Conservation (phyloP, 2,113 vertebrate genomes). For the Hystrix brachyura region DNA sequence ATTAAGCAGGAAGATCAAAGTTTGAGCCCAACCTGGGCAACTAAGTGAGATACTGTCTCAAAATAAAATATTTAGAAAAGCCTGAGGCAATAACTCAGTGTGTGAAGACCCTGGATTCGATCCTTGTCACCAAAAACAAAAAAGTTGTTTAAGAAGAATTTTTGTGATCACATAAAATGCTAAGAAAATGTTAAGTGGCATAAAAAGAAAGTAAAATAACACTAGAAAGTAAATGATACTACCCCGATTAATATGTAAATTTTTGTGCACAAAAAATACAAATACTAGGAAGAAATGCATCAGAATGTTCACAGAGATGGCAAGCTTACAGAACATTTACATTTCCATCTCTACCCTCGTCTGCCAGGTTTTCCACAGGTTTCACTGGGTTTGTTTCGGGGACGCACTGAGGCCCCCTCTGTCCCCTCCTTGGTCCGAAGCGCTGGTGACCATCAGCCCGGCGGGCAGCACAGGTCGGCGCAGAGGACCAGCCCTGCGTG, state of each 20-base stretch:
- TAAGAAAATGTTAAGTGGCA: background rate
- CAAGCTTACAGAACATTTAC: background rate
- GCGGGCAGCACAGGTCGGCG: too few species aligned
- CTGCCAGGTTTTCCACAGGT: slow-evolving; percentile 8
- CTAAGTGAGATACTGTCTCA: background rate
- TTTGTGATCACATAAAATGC: slow-evolving; percentile 15
- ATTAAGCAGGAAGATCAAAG: background rate
- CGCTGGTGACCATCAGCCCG: background rate
- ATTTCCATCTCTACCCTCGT: background rate
- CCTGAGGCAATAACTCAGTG: background rate
- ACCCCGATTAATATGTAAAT: background rate
- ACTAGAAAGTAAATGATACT: background rate
- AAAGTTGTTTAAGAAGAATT: background rate
- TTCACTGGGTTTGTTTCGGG: background rate
- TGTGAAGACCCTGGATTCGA: background rate
- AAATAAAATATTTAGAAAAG: background rate
- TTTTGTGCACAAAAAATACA: background rate
- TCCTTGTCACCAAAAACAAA: background rate
- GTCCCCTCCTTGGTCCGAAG: background rate
- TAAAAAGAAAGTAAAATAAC: background rate
- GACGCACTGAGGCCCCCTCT: background rate
- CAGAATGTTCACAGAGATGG: background rate
- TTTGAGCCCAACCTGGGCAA: background rate
- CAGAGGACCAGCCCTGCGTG: background rate
- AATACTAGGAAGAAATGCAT: background rate